Conservation (phyloP, 92 coral and sea anemone genomes). For the Paragorgia papillata region DNA sequence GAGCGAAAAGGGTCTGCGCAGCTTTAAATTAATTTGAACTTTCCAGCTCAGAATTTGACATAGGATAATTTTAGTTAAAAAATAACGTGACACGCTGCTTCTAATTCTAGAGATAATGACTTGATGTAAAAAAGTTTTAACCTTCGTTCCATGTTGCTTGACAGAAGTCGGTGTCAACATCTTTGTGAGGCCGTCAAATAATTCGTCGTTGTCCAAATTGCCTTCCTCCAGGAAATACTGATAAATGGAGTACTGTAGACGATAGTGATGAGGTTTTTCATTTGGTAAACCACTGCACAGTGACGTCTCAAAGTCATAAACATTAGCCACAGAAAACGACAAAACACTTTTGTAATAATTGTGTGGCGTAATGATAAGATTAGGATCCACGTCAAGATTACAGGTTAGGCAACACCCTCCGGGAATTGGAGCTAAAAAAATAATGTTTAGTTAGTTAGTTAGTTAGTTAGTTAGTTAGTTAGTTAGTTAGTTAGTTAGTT, state of each 20-base stretch:
- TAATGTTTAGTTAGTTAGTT: background rate
- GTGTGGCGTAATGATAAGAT: slow-evolving; percentile 52
- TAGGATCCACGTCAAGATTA: slow-evolving; percentile 82
- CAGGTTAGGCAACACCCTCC: slow-evolving; percentile 98
- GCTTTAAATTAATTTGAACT: no score
- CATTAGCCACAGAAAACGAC: slow-evolving; percentile 84
- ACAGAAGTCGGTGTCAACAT: slow-evolving; percentile 86
- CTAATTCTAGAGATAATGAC: no score
- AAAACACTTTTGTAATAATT: slow-evolving; percentile 51
- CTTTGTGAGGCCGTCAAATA: slow-evolving; percentile 71
- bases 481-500: no score
- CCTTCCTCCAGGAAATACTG: slow-evolving; percentile 86
- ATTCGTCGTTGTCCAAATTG: slow-evolving; percentile 61
- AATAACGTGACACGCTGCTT: no score
- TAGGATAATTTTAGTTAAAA: no score
- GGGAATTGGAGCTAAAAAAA: slow-evolving; percentile 81
- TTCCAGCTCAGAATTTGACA: no score
- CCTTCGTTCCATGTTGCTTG: slow-evolving; percentile 79
- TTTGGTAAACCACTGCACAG: slow-evolving; percentile 25
- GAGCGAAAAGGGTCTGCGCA: no score
- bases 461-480: background rate
- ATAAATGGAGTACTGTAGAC: slow-evolving; percentile 77
- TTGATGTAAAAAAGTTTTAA: no score
- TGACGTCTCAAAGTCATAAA: slow-evolving; percentile 64
- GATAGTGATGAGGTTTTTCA: slow-evolving; percentile 69